Base-by-base conservation (phyloP, 2,888 invertebrate genomes). In the Drosophila anomelani region DNA sequence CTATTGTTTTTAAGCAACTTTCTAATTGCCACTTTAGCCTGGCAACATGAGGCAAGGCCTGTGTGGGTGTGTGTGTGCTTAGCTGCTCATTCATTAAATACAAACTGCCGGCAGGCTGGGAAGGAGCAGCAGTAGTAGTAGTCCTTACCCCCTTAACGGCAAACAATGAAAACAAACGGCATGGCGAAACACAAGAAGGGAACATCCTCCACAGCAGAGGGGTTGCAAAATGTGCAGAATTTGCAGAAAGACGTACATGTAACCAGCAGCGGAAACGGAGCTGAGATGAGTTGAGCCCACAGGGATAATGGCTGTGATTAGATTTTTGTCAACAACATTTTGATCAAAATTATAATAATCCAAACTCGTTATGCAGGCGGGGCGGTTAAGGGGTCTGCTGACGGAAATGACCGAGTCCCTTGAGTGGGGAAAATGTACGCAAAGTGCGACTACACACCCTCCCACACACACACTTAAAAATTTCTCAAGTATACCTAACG, bases 401-500 rank as follows among this genome's bases (percentile, higher is more conserved):
- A 20, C 46, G 56, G 66, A 64, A 68, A 36, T 56, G 26, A 46
- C 36, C 56, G 56, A 17, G 36, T 43, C 41, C 56, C 67, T 56
- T 64, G 41, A 17, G 66, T 29, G 66, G 41, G 29, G 29, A 60
- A 39, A 29, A 46, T 46, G 46, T 34, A 39, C 23, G 53, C 41
- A 17, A 43, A 58, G 73, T 58, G 57, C 44, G 75, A 68, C 29
- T 1, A 32, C 67, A 68, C 75, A 85, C 87, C 84, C 85, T 4
- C 26, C 4, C 26, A 9, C 39, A n/a, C 10, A 67, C 74, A 81
- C 87, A 81, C 85, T 85, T 79, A 75, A 81, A 84, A 84, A 80
- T 81, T 80, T 85, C 84, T 82, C 79, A 88, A 89, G 88, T 81
- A 83, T 81, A 77, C 81, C 85, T 85, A 79, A 78, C 79, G 89